Evolutionary conservation across 2,888 invertebrate species (phyloP).

Genomic region (Actias luna): DNA sequence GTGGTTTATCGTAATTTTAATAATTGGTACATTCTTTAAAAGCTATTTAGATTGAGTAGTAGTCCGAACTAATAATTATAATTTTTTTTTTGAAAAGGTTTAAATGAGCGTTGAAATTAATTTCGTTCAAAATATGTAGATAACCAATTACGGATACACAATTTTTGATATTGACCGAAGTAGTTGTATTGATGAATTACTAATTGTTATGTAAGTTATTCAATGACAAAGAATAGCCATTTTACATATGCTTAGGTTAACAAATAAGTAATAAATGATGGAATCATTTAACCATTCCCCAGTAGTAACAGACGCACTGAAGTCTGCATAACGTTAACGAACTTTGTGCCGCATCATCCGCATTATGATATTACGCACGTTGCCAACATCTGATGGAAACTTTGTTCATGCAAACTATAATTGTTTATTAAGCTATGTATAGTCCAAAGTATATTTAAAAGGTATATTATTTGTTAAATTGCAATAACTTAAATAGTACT

Average conservation of each 20-base stretch:
- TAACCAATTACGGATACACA: too few relatives aligned
- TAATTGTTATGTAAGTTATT: not conserved
- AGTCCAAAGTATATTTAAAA: not conserved
- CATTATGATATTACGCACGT: constrained; percentile 6
- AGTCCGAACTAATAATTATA: too few relatives aligned
- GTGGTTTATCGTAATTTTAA: too few relatives aligned
- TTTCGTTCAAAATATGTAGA: too few relatives aligned
- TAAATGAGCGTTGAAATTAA: too few relatives aligned
- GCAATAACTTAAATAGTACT: not conserved
- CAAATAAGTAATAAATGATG: not conserved
- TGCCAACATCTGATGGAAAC: constrained; percentile 2
- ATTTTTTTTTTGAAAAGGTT: too few relatives aligned
- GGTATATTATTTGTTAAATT: not conserved
- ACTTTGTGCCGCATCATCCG: constrained; percentile 6
- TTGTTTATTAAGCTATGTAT: not conserved
- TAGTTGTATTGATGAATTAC: too few relatives aligned
- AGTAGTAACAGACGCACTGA: not conserved
- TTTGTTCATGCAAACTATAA: not conserved
- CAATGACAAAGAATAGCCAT: not conserved
- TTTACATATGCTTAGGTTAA: not conserved
- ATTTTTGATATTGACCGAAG: too few relatives aligned
- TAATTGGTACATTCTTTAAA: too few relatives aligned
- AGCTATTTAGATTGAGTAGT: too few relatives aligned
- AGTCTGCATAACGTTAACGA: constrained; percentile 7
- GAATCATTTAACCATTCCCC: not conserved